These are phyloP conservation scores for Autographa gamma DNA, from an alignment of 2,888 invertebrate species.

Conservation along the genomic window DNA sequence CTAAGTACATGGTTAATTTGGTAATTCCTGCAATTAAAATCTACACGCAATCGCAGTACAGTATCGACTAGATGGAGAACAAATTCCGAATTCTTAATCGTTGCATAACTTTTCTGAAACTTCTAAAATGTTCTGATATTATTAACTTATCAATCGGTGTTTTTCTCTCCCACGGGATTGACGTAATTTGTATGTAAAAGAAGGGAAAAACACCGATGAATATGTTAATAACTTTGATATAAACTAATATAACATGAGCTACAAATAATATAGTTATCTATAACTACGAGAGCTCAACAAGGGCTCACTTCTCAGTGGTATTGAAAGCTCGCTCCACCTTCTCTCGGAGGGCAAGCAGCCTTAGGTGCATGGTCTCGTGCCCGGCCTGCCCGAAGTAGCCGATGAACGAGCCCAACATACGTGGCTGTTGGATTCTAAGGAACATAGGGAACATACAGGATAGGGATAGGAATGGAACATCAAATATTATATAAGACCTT, in stretches of 20 bases:
- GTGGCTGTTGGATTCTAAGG: constrained; percentile 90
- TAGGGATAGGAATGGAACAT: constrained; percentile 24
- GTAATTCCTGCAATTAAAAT: too few relatives aligned
- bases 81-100: too few relatives aligned
- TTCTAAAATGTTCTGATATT: too few relatives aligned
- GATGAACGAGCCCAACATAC: constrained; percentile 90
- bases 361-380: constrained; percentile 60
- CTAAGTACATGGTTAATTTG: too few relatives aligned
- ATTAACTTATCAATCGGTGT: too few relatives aligned
- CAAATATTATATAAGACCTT: background rate
- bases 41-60: too few relatives aligned
- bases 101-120: too few relatives aligned
- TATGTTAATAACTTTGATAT: background rate
- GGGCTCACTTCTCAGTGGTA: constrained; percentile 57
- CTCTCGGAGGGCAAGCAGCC: constrained; percentile 62
- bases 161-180: too few relatives aligned
- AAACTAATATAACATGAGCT: background rate
- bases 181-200: too few relatives aligned
- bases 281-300: constrained; percentile 29
- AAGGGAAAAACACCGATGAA: background rate
- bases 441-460: constrained; percentile 29
- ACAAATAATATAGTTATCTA: constrained; percentile 10
- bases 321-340: constrained; percentile 54
- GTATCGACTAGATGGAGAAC: too few relatives aligned
- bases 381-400: constrained; percentile 81